Base-by-base conservation (phyloP, 2,113 vertebrate genomes). In the Vimba vimba region DNA sequence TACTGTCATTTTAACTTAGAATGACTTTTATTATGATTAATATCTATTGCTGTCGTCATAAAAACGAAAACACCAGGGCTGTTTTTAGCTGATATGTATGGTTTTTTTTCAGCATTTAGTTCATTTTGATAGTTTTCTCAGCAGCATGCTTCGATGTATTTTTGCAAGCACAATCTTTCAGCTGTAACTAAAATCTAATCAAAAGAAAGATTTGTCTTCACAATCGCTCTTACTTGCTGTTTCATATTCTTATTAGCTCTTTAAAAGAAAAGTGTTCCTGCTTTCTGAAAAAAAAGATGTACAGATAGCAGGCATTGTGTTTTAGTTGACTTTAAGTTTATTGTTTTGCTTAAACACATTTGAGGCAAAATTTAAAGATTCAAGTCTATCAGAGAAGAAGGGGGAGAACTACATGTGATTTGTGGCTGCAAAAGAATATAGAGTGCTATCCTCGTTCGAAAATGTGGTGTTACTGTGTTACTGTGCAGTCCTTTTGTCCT, bases 111-210 rank as follows among this genome's bases (percentile, higher is more conserved):
- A 47, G 47, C 60, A 25, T 84, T 84, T 33, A 15, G 10, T 73
- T 45, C 11, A 43, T 23, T 62, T 36, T 11, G 4, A 12, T 25
- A 47, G 17, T 66, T 36, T 57, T 68, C 50, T 55, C 74, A 25
- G 10, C 33, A 43, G 68, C 77, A 47, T 73, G 64, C 33, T 6
- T 79, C 9, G 5, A 27, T 73, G 68, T 59, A 47, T 71, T 62
- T 84, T 89, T 86, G 88, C 84, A 85, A 90, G 89, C 88, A 91
- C 87, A 91, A 90, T 91, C 88, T 86, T 30, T 87, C 82, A 30
- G 86, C 82, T 83, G 69, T 84, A 86, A 88, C 77, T 89, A 79
- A 57, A 43, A 79, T 59, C 52, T 23, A 52, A 52, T 47, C 12
- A 79, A 64, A 66, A 36, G n/a, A n/a, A 47, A 21, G 4, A 21